Evolutionary conservation across 1,140 invertebrate genomes (phyloP), one percentile per base, ranked within the genome.

Genomic region (Penaeus chinensis): DNA sequence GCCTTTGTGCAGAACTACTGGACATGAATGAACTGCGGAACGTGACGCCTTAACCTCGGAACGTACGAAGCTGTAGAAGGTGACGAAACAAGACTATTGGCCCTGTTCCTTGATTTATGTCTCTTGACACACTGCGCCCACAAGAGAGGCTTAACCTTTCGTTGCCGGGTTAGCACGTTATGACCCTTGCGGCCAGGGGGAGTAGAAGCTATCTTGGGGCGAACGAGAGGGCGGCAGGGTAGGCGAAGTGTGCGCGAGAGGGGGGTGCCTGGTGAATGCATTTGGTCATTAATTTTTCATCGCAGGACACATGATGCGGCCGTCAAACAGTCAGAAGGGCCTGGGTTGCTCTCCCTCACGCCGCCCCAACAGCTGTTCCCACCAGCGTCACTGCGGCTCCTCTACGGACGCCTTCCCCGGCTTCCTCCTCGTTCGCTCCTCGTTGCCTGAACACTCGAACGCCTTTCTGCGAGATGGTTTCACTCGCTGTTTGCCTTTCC

Each of bases 281-380:
- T 87, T 87, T 87, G 85, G 80, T 77, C 85, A 87, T 87, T 87
- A 82, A 87, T 87, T 87, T 87, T 87, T 87, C 85, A 87, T 87
- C 80, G 85, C 80, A 71, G 85, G 85, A 87, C 85, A 87, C 85
- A 87, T 87, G 85, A 87, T 87, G 85, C 85, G 85, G 85, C 85
- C 85, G 80, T 87, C 85, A 87, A 82, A 87, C 79, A 87, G 85
- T 87, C 85, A 87, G 85, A 87, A 82, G 80, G 80, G 60, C 80
- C 60, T 37, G 78, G 85, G 76, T 61, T 27, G 80, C 76, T 80
- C 84, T 71, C 82, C 66, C 69, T 47, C 60, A 71, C 82, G 42
- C 32, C 37, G 60, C n/a, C 61, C 61, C 84, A 69, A 65, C 77
- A 66, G 84, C 84, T 84, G 83, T 62, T 80, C n/a, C 20, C 84